Base-by-base conservation (phyloP, 1,140 invertebrate genomes). In the Ladona fulva region DNA sequence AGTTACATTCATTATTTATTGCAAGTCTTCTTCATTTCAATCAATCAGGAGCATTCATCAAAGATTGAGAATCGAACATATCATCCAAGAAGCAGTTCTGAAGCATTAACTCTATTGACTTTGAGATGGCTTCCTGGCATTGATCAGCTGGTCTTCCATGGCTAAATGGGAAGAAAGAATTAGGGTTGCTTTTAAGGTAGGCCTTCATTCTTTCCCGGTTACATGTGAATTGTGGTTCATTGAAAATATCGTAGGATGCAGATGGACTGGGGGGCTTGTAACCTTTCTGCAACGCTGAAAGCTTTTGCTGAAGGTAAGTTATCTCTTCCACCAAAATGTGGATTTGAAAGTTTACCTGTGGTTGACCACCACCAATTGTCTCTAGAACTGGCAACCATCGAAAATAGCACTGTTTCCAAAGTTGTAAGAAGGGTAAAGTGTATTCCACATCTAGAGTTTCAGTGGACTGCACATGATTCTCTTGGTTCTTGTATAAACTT, bases 391-490 rank as follows among this genome's bases (percentile, higher is more conserved):
- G 90, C 82, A 96, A 88, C 94, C 94, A 97, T 1, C 95, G 90
- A 80, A 94, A 92, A 85, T 96, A 97, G 85, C 94, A 96, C 82
- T 95, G 94, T 74, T 89, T 87, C 95, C 95, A 97, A n/a, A 97
- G 83, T 76, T 93, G 90, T 78, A 95, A 84, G 80, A 84, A 85
- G 8, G 89, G 84, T 73, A 93, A 85, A 24, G 84, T 83, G 42
- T 86, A 86, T 19, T 87, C 83, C 0, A 91, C 79, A 25, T 78
- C 76, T 11, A 85, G 76, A 16, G 78, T 74, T 5, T 37, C 29
- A 37, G 29, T 5, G 29, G 29, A 37, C 29, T 37, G 29, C 1
- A 37, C 29, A 37, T 37, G 29, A 37, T 37, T 37, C 29, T 37
- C 29, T 37, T 5, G 8, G 29, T 37, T 37, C 8, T 37, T 37